Evolutionary conservation across 2,797 vertebrate genomes (phyloP).

Genomic region (Emydoidea blandingii): DNA sequence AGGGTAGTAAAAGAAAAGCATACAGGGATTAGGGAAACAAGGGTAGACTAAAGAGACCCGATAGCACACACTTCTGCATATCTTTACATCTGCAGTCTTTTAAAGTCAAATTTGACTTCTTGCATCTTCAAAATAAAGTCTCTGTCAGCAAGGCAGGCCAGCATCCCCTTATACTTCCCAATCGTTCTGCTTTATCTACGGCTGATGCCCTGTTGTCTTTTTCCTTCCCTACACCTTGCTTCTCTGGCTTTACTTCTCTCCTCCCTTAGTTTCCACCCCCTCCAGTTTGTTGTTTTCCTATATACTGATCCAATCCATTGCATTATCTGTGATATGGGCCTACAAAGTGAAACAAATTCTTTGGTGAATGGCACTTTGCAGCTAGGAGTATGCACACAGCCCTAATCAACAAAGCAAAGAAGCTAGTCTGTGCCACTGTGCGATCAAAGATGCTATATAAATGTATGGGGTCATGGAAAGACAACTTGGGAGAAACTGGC

Average conservation of each 20-base stretch:
- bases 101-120: too few species aligned
- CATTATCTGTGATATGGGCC: neutral
- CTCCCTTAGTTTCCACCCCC: neutral
- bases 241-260: neutral
- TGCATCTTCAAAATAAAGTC: neutral
- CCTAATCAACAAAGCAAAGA: neutral
- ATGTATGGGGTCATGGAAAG: neutral
- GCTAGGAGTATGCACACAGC: neutral
- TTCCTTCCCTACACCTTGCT: neutral
- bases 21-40: neutral
- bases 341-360: neutral
- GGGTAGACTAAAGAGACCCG: neutral
- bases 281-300: neutral
- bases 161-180: neutral
- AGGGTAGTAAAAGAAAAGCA: neutral
- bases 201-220: neutral
- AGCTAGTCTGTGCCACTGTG: neutral
- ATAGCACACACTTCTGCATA: neutral
- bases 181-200: neutral
- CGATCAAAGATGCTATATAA: fast-evolving
- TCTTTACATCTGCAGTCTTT: neutral
- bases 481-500: neutral
- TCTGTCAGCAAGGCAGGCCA: neutral
- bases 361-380: neutral
- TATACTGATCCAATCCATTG: neutral